A percentile compares a stretch with the other conserved stretches of the same genome.
Conservation (phyloP, 1,140 invertebrate genomes). For the Habropoda laboriosa region DNA sequence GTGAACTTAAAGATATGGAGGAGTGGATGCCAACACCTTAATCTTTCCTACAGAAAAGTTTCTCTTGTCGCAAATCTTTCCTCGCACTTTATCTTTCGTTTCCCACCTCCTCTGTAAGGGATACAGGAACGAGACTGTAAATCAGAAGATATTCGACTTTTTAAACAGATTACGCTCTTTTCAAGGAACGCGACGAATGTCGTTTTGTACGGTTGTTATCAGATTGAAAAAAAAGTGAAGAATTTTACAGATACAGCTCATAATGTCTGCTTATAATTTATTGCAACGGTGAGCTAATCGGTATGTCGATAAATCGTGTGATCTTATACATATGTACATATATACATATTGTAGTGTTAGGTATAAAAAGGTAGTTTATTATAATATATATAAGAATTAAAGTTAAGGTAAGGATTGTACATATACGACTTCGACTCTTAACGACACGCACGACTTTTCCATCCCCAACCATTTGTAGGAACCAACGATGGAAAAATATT, state of each 20-base stretch:
- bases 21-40: slow-evolving; percentile 65
- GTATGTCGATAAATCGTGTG: too few relatives aligned
- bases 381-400: too few relatives aligned
- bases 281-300: neutral
- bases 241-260: neutral
- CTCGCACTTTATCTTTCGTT: slow-evolving; percentile 10
- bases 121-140: slow-evolving; percentile 63
- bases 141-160: slow-evolving; percentile 66
- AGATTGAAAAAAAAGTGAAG: slow-evolving; percentile 29
- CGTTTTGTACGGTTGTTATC: neutral
- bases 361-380: too few relatives aligned
- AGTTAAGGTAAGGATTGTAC: too few relatives aligned
- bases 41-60: slow-evolving; percentile 66
- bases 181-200: neutral
- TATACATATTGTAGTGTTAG: too few relatives aligned
- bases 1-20: slow-evolving; percentile 70
- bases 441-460: too few relatives aligned
- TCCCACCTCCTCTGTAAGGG: slow-evolving; percentile 13
- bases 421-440: too few relatives aligned
- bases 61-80: slow-evolving; percentile 65
- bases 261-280: neutral
- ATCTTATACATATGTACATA: too few relatives aligned
- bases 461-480: too few relatives aligned
- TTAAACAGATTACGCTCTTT: slow-evolving; percentile 64
- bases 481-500: too few relatives aligned